Evolutionary conservation across 2,888 invertebrate species (phyloP).

Genomic region (Phalangium opilio): DNA sequence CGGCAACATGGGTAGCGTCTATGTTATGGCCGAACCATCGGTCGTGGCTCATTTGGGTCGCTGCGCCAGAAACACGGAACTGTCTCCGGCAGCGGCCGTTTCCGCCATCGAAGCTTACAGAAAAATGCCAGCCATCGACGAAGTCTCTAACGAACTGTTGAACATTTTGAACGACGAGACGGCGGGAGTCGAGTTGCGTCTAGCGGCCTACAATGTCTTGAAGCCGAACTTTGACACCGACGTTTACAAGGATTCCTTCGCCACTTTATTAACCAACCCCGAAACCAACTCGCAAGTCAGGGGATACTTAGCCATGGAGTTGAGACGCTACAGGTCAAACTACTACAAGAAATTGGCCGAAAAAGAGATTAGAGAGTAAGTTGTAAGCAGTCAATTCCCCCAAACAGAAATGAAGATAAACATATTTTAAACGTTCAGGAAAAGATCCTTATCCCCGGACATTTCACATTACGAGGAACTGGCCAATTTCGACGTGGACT

Average conservation of each 20-base stretch:
- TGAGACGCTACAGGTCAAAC: too few relatives aligned
- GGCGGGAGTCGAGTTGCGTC: background rate
- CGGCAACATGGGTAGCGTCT: slow-evolving; percentile 8
- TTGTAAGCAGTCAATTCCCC: too few relatives aligned
- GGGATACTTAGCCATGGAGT: too few relatives aligned
- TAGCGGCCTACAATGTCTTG: background rate
- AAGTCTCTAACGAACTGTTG: slow-evolving; percentile 3
- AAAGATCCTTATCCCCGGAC: too few relatives aligned
- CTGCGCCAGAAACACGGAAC: background rate
- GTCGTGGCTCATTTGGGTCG: slow-evolving; percentile 1
- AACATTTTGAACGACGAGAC: slow-evolving; percentile 7
- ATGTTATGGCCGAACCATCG: slow-evolving; percentile 1
- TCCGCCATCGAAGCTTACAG: slow-evolving; percentile 9
- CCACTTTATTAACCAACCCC: background rate
- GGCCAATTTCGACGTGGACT: too few relatives aligned
- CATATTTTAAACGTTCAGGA: too few relatives aligned
- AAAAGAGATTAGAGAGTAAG: too few relatives aligned
- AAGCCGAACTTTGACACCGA: background rate
- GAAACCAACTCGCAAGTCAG: too few relatives aligned
- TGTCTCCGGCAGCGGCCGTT: slow-evolving; percentile 1
- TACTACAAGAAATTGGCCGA: too few relatives aligned
- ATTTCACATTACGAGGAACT: too few relatives aligned
- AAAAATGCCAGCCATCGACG: background rate
- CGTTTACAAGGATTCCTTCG: background rate
- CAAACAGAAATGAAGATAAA: too few relatives aligned